These are phyloP conservation scores for Cyprinodon diabolis DNA, from an alignment of 2,797 vertebrate genomes.

Conservation along the genomic window DNA sequence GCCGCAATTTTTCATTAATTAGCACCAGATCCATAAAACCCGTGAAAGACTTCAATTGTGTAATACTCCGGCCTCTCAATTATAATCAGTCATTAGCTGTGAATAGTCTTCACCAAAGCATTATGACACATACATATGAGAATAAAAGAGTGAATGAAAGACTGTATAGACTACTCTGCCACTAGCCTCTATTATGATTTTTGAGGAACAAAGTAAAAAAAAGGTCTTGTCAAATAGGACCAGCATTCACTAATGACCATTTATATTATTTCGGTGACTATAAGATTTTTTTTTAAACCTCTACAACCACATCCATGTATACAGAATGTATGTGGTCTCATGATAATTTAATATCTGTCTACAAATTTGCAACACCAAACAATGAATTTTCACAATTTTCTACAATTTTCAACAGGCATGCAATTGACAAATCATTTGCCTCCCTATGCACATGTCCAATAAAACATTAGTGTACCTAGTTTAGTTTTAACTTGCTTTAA, in stretches of 20 bases:
- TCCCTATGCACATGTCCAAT: slow-evolving; percentile 4
- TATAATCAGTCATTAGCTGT: slow-evolving; percentile 77
- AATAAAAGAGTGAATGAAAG: slow-evolving; percentile 67
- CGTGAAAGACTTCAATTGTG: slow-evolving; percentile 81
- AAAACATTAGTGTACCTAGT: background rate
- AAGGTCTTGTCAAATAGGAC: slow-evolving; percentile 59
- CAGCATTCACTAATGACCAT: slow-evolving; percentile 48
- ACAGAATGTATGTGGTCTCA: background rate
- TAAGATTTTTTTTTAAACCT: slow-evolving; percentile 52
- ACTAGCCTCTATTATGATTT: slow-evolving; percentile 60
- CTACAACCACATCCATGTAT: slow-evolving; percentile 18
- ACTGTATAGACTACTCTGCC: slow-evolving; percentile 60
- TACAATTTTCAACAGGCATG: slow-evolving; percentile 14
- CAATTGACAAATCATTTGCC: background rate
- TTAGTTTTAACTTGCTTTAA: background rate
- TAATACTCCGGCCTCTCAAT: slow-evolving; percentile 75
- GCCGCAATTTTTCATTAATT: slow-evolving; percentile 83
- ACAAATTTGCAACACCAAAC: slow-evolving; percentile 22
- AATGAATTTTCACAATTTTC: slow-evolving; percentile 21
- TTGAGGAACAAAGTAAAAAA: slow-evolving; percentile 58
- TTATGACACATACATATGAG: slow-evolving; percentile 67
- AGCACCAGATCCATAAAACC: slow-evolving; percentile 79
- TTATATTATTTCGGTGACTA: slow-evolving; percentile 51
- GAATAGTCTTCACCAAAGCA: slow-evolving; percentile 68
- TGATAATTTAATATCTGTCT: slow-evolving; percentile 39